Evolutionary conservation across 2,888 invertebrate genomes (phyloP), one percentile per base, ranked within the genome.

Genomic region (Mythimna vitellina): DNA sequence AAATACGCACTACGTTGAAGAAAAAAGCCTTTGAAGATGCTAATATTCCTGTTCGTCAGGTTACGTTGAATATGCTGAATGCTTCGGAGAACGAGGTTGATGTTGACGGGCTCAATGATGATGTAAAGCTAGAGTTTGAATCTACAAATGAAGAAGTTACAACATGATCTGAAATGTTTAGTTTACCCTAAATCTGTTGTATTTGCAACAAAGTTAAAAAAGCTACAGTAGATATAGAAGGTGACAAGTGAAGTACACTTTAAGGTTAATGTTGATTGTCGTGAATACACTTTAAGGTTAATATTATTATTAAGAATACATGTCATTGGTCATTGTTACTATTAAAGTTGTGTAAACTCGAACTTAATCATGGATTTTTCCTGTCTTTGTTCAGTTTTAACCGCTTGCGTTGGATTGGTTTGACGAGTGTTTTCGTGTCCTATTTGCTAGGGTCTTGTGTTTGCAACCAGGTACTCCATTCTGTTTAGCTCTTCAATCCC

Each of bases 61-160:
- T 99, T 82, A 99, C 99, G 0, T 95, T 99, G 46, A 99, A 99
- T 90, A 99, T 99, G 97, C 96, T 99, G 76, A 99, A 99, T 92
- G 99, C 99, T 0, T 97, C 98, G 0, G 99, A 99, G 90, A 98
- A 98, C 73, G 99, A 99, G 91, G 98, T 99, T 0, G 99, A 99
- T 91, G 99, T 98, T 8, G 98, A 98, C 90, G 98, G 98, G 60
- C 95, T 99, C 83, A 97, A 97, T 72, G 97, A 98, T 82, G 97
- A 98, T 87, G 98, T 98, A 12, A 98, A 98, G 92, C 94, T 98
- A 81, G 98, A 98, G 90, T 98, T 98, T 91, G 98, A 98, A 83
- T 97, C 97, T 0, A 96, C 97, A 14, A 97, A 96, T 62, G 98
- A 98, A 87, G 98, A 98, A 91, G 98, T 98, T 88, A 96, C 97